Conservation (phyloP, 2,113 vertebrate genomes). For the Ciconia boyciana region DNA sequence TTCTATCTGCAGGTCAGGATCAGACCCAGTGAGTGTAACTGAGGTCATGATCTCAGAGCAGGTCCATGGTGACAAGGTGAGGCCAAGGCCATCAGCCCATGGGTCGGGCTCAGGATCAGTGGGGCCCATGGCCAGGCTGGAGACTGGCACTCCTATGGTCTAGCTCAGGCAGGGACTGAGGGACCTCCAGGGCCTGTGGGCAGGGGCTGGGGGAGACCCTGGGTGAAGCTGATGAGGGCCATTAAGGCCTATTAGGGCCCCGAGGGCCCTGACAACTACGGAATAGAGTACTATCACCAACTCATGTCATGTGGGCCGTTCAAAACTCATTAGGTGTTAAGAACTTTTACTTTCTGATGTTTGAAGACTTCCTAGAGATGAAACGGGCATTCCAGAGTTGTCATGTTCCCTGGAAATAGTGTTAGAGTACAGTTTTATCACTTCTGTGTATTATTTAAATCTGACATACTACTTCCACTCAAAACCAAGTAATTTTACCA, state of each 20-base stretch:
- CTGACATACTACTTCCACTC: neutral
- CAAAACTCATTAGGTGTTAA: neutral
- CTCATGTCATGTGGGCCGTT: neutral
- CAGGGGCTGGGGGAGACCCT: neutral
- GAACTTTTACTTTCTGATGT: neutral
- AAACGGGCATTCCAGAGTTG: neutral
- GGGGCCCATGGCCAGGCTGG: neutral
- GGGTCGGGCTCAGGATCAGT: neutral
- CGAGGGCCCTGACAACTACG: neutral
- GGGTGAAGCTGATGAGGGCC: neutral
- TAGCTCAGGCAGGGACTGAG: neutral
- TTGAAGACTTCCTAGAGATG: neutral
- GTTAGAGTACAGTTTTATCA: neutral
- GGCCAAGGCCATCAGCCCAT: neutral
- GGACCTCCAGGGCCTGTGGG: neutral
- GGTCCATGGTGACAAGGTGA: neutral
- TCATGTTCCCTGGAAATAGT: neutral
- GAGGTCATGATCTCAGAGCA: neutral
- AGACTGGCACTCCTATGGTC: neutral
- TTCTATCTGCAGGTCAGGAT: neutral
- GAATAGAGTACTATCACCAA: neutral
- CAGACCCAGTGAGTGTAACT: neutral
- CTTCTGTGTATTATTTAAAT: neutral
- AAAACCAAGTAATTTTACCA: neutral
- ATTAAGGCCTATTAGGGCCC: neutral